phyloP scores from a whole-genome alignment of 2,113 vertebrate genomes.

The Epinephelus fuscoguttatus region DNA sequence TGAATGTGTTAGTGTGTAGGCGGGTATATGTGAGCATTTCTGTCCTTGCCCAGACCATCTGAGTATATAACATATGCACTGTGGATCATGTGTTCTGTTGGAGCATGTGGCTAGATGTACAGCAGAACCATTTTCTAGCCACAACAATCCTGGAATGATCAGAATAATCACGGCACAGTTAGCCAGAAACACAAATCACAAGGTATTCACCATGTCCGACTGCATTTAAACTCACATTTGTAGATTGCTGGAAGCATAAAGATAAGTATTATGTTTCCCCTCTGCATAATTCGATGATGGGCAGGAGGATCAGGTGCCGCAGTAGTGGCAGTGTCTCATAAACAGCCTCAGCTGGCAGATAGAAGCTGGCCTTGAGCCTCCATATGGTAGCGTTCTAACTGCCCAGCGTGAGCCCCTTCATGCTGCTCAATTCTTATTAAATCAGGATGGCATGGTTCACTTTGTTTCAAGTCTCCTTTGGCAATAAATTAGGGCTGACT shows the following conservation, averaged over 20 bases:
- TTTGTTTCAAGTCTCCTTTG: conserved; percentile 53
- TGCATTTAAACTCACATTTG: not conserved
- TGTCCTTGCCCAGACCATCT: not conserved
- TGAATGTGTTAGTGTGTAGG: conserved; percentile 1
- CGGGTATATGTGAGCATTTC: not conserved
- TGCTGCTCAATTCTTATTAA: conserved; percentile 70
- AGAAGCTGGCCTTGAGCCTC: conserved; percentile 43
- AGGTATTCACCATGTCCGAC: not conserved
- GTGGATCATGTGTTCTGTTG: not conserved
- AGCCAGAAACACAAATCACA: conserved; percentile 3
- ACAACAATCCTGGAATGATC: not conserved
- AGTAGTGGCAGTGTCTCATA: conserved; percentile 10
- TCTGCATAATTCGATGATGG: conserved; percentile 31
- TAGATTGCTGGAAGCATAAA: conserved; percentile 15
- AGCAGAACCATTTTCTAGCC: not conserved
- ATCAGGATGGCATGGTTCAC: conserved; percentile 64
- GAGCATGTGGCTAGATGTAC: no score
- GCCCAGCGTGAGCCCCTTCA: conserved; percentile 53
- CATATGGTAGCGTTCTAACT: conserved; percentile 65
- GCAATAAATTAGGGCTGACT: conserved; percentile 42
- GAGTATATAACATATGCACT: not conserved
- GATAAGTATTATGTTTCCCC: not conserved
- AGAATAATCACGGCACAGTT: not conserved
- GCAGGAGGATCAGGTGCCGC: conserved; percentile 54
- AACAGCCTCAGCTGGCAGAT: conserved; percentile 73